Percentiles rank a stretch among this genome's conserved stretches.
Conservation (phyloP, 2,888 invertebrate species). For the Rhyacophila evoluta region DNA sequence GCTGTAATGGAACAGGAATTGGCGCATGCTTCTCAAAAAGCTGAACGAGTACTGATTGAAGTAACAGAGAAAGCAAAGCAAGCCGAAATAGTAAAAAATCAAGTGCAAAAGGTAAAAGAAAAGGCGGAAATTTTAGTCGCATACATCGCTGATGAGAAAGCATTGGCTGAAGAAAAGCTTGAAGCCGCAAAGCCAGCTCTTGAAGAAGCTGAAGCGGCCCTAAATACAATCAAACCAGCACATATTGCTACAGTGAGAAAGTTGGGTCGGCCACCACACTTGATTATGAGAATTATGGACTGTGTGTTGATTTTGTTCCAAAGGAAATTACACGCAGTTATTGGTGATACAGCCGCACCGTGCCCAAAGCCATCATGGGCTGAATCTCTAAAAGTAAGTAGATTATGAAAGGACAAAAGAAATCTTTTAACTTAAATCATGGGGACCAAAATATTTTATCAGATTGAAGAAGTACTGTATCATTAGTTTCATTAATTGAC, state of each 20-base stretch:
- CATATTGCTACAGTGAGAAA: slow-evolving; percentile 96
- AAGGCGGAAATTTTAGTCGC: slow-evolving; percentile 91
- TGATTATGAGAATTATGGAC: slow-evolving; percentile 99
- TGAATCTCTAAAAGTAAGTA: slow-evolving; percentile 86
- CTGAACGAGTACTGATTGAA: slow-evolving; percentile 87
- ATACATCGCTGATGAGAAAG: slow-evolving; percentile 91
- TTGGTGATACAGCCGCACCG: slow-evolving; percentile 82
- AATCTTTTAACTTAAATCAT: too few relatives aligned
- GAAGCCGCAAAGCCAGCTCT: slow-evolving; percentile 96
- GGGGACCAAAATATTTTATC: too few relatives aligned
- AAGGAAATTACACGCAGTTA: slow-evolving; percentile 84
- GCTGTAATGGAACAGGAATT: slow-evolving; percentile 96
- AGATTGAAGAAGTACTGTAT: too few relatives aligned
- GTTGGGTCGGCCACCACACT: slow-evolving; percentile 93
- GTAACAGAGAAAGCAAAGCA: slow-evolving; percentile 95
- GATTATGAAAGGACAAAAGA: neutral
- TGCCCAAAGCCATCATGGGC: slow-evolving; percentile 97
- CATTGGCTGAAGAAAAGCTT: slow-evolving; percentile 89
- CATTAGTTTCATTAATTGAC: too few relatives aligned
- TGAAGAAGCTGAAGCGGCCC: slow-evolving; percentile 93
- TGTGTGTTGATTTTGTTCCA: slow-evolving; percentile 94
- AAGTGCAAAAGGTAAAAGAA: slow-evolving; percentile 95
- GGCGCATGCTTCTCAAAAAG: slow-evolving; percentile 92
- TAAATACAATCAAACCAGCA: slow-evolving; percentile 96
- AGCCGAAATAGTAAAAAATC: slow-evolving; percentile 95